Evolutionary conservation across 2,888 invertebrate genomes (phyloP).

Genomic region (Punctoribates punctum): DNA sequence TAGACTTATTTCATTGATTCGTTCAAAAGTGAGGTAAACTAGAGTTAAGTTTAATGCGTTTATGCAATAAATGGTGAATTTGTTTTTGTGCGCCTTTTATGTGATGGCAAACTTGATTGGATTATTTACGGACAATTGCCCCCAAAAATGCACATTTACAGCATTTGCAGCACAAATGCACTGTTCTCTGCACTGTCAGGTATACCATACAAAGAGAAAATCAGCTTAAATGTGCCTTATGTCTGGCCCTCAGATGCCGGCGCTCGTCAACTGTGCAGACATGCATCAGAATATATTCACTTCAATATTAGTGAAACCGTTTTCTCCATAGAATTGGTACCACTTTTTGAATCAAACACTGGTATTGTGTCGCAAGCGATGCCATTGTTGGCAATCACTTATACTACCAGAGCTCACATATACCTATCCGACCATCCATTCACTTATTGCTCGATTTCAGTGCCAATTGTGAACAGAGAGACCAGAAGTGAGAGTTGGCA

Average conservation of each 20-base stretch:
- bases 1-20: slow-evolving; percentile 1
- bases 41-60: not conserved
- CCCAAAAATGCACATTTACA: slow-evolving; percentile 30
- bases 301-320: not conserved
- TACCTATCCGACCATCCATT: slow-evolving; percentile 13
- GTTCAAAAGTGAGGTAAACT: not conserved
- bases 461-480: slow-evolving; percentile 3
- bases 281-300: slow-evolving; percentile 30
- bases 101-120: slow-evolving; percentile 40
- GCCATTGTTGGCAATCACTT: not conserved
- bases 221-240: slow-evolving; percentile 32
- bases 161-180: slow-evolving; percentile 28
- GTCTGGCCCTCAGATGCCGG: slow-evolving; percentile 5
- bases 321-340: not conserved
- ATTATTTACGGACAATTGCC: slow-evolving; percentile 44
- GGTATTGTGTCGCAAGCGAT: slow-evolving; percentile 4
- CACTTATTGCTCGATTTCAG: slow-evolving; percentile 21
- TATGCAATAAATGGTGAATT: slow-evolving; percentile 35
- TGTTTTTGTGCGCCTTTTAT: slow-evolving; percentile 26
- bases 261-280: slow-evolving; percentile 11
- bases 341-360: slow-evolving; percentile 6
- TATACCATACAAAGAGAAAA: slow-evolving; percentile 28
- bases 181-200: slow-evolving; percentile 32
- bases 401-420: not conserved
- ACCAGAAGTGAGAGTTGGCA: not conserved